Evolutionary conservation across 2,888 invertebrate genomes (phyloP).

Genomic region (Nesidiocoris tenuis): DNA sequence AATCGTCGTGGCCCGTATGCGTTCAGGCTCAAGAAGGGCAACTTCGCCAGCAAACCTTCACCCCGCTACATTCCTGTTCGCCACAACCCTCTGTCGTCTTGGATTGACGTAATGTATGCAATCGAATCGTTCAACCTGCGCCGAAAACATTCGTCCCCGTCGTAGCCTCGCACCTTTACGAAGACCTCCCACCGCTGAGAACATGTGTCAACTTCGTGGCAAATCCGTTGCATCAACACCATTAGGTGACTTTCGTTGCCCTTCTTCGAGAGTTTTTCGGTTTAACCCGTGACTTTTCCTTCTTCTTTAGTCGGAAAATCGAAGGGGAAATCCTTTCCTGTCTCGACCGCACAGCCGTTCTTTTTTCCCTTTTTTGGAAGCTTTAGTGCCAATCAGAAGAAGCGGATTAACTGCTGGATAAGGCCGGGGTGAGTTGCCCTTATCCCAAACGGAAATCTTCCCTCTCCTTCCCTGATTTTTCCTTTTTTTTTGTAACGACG

Average conservation of each 20-base stretch:
- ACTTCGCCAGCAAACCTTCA: background rate
- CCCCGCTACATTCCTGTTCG: background rate
- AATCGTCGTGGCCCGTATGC: constrained; percentile 8
- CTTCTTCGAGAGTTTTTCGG: constrained; percentile 1
- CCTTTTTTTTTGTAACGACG: background rate
- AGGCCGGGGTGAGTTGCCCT: background rate
- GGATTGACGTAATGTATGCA: constrained; percentile 29
- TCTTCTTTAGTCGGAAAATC: background rate
- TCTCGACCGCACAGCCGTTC: background rate
- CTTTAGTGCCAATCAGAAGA: constrained; percentile 17
- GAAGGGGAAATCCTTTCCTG: background rate
- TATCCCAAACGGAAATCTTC: constrained; percentile 16
- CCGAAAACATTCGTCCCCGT: background rate
- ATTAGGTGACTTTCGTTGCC: constrained; percentile 33
- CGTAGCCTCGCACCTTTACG: background rate
- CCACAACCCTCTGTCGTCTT: background rate
- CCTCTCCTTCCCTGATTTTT: background rate
- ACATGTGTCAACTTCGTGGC: constrained; percentile 26
- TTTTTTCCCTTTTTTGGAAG: background rate
- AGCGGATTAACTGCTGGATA: constrained; percentile 14
- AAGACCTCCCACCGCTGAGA: constrained; percentile 14
- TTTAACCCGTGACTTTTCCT: background rate
- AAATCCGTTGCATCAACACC: constrained; percentile 38
- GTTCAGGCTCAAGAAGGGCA: background rate
- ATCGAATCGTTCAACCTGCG: constrained; percentile 14